Evolutionary conservation across 2,797 vertebrate genomes (phyloP).

Genomic region (Poeciliopsis infans): DNA sequence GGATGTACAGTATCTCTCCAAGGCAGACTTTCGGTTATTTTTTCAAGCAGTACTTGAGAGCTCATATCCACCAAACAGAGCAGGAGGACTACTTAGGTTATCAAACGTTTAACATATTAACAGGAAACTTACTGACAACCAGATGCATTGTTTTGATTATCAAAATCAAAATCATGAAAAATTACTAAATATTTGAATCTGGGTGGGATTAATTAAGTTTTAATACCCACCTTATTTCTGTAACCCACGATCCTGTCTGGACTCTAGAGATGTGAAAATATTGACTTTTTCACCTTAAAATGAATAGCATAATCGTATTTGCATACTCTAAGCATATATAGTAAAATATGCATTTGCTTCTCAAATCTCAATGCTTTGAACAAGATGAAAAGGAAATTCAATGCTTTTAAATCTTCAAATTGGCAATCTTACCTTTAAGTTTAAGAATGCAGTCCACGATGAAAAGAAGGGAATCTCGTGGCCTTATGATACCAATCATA

Average conservation of each 20-base stretch:
- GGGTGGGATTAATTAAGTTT: neutral
- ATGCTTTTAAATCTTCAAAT: neutral
- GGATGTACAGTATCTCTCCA: neutral
- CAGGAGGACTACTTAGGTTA: neutral
- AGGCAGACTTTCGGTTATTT: slow-evolving; percentile 19
- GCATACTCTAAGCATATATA: neutral
- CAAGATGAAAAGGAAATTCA: neutral
- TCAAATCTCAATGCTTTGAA: neutral
- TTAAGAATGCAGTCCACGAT: neutral
- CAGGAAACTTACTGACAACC: neutral
- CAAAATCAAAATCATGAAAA: neutral
- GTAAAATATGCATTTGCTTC: neutral
- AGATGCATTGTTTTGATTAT: neutral
- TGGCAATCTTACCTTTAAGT: neutral
- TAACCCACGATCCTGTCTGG: neutral
- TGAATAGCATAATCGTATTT: neutral
- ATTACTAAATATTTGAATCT: neutral
- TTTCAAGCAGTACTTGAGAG: slow-evolving; percentile 15
- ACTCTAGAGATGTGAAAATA: neutral
- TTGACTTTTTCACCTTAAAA: neutral
- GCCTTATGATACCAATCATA: neutral
- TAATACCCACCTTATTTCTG: neutral
- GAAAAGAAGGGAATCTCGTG: neutral
- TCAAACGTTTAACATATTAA: neutral
- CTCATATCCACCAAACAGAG: neutral